Evolutionary conservation across 2,888 invertebrate genomes (phyloP).

Genomic region (Perithous albicinctus): DNA sequence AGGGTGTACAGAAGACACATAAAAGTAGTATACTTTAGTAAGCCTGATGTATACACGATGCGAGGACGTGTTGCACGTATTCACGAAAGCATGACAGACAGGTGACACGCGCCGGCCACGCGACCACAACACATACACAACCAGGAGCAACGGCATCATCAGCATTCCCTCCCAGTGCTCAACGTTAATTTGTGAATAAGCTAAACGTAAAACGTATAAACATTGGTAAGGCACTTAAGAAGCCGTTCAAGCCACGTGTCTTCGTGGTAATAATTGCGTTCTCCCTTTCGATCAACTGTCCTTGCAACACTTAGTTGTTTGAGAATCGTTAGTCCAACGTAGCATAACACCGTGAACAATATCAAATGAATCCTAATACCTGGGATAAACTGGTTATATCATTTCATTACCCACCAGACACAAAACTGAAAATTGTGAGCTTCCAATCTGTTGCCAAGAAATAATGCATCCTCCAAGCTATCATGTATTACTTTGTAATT

Average conservation of each 20-base stretch:
- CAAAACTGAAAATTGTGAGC: neutral
- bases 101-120: conserved; percentile 84
- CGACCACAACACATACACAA: conserved; percentile 63
- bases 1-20: conserved; percentile 72
- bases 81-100: conserved; percentile 82
- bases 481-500: neutral
- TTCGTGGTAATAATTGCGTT: conserved; percentile 24
- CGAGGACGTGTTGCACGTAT: conserved; percentile 67
- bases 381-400: neutral
- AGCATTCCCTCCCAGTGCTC: neutral
- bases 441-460: neutral
- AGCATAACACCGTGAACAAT: neutral
- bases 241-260: conserved; percentile 50
- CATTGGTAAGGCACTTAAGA: conserved; percentile 71
- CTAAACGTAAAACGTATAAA: conserved; percentile 73
- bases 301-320: conserved; percentile 9
- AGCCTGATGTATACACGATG: conserved; percentile 58
- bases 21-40: neutral
- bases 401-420: neutral
- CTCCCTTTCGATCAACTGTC: conserved; percentile 11
- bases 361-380: neutral
- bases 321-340: conserved; percentile 8
- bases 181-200: conserved; percentile 74
- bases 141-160: conserved; percentile 1
- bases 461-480: neutral